Conservation (phyloP, 2,113 vertebrate species). For the Cryptomyrus ogoouensis region DNA sequence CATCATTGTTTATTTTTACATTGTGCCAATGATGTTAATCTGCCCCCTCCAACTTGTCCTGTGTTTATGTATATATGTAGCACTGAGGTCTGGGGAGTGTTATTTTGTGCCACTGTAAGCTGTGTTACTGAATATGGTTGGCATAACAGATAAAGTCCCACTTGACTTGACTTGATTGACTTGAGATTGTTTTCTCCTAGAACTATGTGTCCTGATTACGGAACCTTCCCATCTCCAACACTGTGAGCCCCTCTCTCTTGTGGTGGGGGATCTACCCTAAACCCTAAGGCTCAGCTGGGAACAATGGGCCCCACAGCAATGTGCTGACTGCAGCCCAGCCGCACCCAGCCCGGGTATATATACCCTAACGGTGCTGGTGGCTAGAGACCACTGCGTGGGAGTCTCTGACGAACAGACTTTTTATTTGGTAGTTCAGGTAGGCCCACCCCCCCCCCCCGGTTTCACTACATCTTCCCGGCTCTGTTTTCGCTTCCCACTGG, state of each 20-base stretch:
- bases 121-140: neutral
- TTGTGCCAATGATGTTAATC: neutral
- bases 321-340: constrained; percentile 59
- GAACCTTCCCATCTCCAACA: neutral
- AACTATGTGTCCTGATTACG: neutral
- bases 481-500: neutral
- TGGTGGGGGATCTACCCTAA: constrained; percentile 18
- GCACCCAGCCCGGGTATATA: constrained; percentile 51
- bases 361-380: constrained; percentile 43
- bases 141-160: neutral
- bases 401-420: constrained; percentile 48
- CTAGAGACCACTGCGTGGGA: constrained; percentile 56
- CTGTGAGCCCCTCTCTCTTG: neutral
- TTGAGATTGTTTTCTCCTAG: neutral
- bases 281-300: constrained; percentile 47
- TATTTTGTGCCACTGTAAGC: neutral
- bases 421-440: constrained; percentile 56
- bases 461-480: neutral
- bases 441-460: neutral
- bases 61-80: neutral
- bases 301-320: constrained; percentile 65
- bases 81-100: neutral
- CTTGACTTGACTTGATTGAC: neutral
- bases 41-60: neutral
- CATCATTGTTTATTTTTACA: neutral